Evolutionary conservation across 2,797 vertebrate species (phyloP), one percentile per base, ranked within the genome.

Genomic region (Microctenopoma lineatum): DNA sequence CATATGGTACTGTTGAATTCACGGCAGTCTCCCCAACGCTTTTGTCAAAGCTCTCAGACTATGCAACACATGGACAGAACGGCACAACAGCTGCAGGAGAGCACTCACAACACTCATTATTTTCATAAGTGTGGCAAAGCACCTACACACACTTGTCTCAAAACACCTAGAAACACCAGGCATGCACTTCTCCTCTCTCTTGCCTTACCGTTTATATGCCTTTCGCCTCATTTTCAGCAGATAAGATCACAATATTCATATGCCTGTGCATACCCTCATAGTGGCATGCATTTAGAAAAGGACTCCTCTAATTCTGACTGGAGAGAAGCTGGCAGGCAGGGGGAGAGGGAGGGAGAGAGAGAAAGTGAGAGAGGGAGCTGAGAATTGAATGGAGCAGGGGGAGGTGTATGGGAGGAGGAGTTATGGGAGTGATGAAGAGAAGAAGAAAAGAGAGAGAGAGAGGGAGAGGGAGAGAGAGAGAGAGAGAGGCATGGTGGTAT

Each of bases 191-290:
- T 76, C 58, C 29, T 45, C 78, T 77, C 48, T 61, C 52, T 72
- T 53, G 54, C 64, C 93, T 94, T 93, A 94, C 93, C 92, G 90
- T 92, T 91, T 90, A 84, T 83, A 46, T 55, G 90, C 81, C 88
- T 92, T 93, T 79, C 79, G 87, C 86, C 78, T 94, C 92, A 94
- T 94, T 87, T 90, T 93, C 84, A 84, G 86, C 66, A 74, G 89
- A 87, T 89, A 85, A 69, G 78, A 89, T 88, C 87, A 89, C 80
- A 80, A 70, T 66, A 84, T 85, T 84, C 90, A 89, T 83, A 84
- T 83, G 83, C 50, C 82, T 88, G 80, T 87, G 83, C 86, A 66
- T 87, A 84, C 83, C 84, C 75, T 92, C 80, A 73, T 79, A 92
- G 83, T 83, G 38, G 77, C 80, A 70, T 87, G 90, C 89, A 84